Conservation (phyloP, 2,113 vertebrate genomes). For the Asarcornis scutulata region DNA sequence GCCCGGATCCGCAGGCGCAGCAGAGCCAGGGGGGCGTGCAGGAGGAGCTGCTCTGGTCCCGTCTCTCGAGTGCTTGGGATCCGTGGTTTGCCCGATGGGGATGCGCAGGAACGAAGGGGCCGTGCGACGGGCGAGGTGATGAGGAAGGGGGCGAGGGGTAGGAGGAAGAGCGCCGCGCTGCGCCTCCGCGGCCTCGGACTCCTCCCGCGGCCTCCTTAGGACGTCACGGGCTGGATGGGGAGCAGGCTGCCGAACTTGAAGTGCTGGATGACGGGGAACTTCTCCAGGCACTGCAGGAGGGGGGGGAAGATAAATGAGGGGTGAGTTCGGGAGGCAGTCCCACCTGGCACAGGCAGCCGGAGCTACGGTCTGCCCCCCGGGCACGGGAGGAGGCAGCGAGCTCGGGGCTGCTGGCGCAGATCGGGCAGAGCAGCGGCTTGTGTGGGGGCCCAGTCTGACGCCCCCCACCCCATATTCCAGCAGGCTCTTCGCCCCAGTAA, state of each 20-base stretch:
- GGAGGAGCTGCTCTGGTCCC: conserved; percentile 34
- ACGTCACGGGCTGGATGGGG: conserved; percentile 89
- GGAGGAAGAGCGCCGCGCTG: conserved; percentile 4
- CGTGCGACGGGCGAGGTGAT: conserved; percentile 4
- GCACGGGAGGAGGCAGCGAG: not conserved
- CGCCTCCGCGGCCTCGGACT: not conserved
- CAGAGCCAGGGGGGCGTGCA: not conserved
- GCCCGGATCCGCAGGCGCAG: not conserved
- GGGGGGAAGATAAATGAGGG: not conserved
- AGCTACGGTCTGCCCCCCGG: not conserved
- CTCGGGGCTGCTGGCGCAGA: not conserved
- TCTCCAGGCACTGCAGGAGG: conserved; percentile 91
- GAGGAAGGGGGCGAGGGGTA: conserved; percentile 40
- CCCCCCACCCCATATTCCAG: not conserved
- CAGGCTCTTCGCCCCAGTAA: not conserved
- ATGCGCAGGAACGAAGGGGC: conserved; percentile 34
- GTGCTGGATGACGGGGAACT: conserved; percentile 99
- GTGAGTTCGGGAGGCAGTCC: conserved; percentile 20
- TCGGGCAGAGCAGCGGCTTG: not conserved
- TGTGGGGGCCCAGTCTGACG: not conserved
- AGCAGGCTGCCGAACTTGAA: conserved; percentile 98
- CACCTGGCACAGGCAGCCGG: not conserved
- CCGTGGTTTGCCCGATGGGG: conserved; percentile 2
- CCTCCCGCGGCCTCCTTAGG: conserved; percentile 75
- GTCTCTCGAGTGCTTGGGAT: conserved; percentile 1